Percentiles rank a stretch among this genome's conserved stretches.
Evolutionary conservation across 2,797 vertebrate genomes (phyloP).

Genomic region (Chrysocyon brachyurus): DNA sequence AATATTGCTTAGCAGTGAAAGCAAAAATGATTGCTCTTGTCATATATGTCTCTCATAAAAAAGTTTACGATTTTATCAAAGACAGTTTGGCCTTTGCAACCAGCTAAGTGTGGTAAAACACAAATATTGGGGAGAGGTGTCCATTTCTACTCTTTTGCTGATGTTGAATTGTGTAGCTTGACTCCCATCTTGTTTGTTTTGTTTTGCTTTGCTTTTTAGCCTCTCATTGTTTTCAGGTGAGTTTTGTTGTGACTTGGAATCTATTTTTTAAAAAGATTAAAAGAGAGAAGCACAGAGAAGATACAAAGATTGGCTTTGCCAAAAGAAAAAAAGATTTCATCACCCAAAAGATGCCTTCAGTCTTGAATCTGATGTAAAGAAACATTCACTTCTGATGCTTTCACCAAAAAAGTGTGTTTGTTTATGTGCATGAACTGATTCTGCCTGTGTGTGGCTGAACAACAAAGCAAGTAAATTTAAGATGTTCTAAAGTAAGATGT

Average conservation of each 20-base stretch:
- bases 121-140: not conserved
- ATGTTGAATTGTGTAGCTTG: not conserved
- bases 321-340: constrained; percentile 60
- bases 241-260: constrained; percentile 42
- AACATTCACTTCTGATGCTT: not conserved
- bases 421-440: not conserved
- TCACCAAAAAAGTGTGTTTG: not conserved
- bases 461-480: not conserved
- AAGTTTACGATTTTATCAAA: not conserved
- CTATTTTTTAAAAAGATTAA: not conserved
- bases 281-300: not conserved
- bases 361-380: constrained; percentile 37
- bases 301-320: constrained; percentile 70
- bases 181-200: not conserved
- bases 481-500: not conserved
- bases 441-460: not conserved
- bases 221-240: constrained; percentile 49
- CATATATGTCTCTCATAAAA: constrained; percentile 61
- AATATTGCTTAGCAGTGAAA: constrained; percentile 63
- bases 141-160: accelerated
- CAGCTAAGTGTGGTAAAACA: not conserved
- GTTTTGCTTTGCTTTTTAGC: not conserved
- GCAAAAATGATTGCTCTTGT: constrained; percentile 63
- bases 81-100: constrained; percentile 36
- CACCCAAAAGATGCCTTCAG: not conserved